These are phyloP conservation scores for Alcedo quadribrachys DNA, from an alignment of 2,797 vertebrate species.

Conservation along the genomic window DNA sequence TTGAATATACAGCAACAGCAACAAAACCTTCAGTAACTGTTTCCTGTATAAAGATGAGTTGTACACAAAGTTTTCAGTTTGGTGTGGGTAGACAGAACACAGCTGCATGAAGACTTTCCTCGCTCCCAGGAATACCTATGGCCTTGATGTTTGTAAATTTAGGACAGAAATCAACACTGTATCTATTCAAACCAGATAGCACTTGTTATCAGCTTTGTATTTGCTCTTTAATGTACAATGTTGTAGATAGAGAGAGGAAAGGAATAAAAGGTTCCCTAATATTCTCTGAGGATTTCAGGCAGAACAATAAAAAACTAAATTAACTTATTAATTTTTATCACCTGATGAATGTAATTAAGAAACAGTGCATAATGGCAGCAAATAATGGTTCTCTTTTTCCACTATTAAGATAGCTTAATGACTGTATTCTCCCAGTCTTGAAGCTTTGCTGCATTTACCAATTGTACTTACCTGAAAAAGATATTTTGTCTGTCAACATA, in stretches of 20 bases:
- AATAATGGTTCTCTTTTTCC: conserved; percentile 72
- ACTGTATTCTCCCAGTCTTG: conserved; percentile 66
- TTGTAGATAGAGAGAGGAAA: not conserved
- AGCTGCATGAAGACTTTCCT: not conserved
- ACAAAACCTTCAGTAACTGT: not conserved
- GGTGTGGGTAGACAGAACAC: not conserved
- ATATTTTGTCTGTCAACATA: conserved; percentile 36
- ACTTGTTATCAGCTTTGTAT: not conserved
- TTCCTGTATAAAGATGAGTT: not conserved
- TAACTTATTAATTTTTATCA: conserved; percentile 70
- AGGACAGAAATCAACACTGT: not conserved
- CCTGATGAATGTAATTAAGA: conserved; percentile 75
- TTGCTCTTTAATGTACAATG: not conserved
- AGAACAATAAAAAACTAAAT: conserved; percentile 70
- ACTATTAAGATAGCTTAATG: conserved; percentile 71
- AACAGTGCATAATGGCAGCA: conserved; percentile 75
- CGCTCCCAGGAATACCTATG: not conserved
- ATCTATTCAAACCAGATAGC: not conserved
- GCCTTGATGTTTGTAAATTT: not conserved
- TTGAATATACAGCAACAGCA: not conserved
- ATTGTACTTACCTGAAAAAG: conserved; percentile 27
- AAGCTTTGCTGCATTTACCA: conserved; percentile 41
- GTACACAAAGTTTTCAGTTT: not conserved
- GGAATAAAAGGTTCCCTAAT: not conserved
- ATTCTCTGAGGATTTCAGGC: conserved; percentile 38